Evolutionary conservation across 2,797 vertebrate genomes (phyloP).

Genomic region (Benthosema pterotum): DNA sequence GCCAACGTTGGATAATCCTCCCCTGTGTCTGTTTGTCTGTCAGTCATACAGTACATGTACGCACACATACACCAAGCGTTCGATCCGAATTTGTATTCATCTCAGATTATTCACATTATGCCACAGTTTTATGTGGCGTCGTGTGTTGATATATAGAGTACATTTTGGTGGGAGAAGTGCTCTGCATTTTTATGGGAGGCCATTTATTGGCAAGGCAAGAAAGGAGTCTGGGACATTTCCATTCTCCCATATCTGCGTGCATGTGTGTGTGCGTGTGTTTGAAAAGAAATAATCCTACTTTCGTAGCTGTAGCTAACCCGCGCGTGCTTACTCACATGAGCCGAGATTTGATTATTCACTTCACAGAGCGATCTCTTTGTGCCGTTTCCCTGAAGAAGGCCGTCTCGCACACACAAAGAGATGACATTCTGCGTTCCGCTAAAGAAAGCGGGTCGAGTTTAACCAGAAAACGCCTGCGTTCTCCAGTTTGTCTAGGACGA

Average conservation of each 20-base stretch:
- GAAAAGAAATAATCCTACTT: background rate
- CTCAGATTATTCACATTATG: background rate
- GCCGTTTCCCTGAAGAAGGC: background rate
- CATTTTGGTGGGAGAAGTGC: background rate
- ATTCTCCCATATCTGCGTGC: background rate
- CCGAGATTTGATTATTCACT: constrained; percentile 3
- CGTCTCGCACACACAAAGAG: no score
- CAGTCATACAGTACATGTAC: no score
- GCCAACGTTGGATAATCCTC: no score
- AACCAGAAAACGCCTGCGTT: no score
- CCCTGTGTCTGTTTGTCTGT: no score
- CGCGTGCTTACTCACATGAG: background rate
- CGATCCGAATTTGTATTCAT: constrained; percentile 3
- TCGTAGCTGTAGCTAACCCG: background rate
- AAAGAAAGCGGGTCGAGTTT: no score
- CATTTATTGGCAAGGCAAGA: background rate
- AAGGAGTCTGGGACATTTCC: background rate
- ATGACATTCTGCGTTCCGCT: no score
- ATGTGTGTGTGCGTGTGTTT: no score
- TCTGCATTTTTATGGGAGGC: background rate
- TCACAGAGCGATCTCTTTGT: background rate
- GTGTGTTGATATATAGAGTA: no score
- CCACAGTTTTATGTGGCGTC: no score
- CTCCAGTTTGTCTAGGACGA: no score
- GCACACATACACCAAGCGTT: no score